phyloP scores from a whole-genome alignment of 2,888 invertebrate species.

The Diaperis boleti region DNA sequence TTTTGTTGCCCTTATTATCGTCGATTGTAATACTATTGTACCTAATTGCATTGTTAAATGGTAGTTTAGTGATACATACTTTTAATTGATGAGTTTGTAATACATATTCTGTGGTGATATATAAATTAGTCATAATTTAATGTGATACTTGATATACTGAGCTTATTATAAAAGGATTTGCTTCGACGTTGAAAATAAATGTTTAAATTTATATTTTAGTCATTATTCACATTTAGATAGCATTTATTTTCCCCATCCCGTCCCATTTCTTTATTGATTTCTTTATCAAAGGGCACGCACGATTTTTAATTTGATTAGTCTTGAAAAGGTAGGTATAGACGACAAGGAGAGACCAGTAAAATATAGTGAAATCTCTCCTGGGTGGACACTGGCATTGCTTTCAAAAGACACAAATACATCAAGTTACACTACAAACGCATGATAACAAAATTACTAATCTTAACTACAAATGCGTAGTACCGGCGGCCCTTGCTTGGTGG shows the following conservation, averaged over 20 bases:
- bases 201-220: conserved; percentile 61
- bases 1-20: conserved; percentile 19
- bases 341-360: conserved; percentile 7
- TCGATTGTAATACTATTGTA: conserved; percentile 30
- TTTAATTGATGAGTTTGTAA: conserved; percentile 20
- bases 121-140: conserved; percentile 14
- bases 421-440: too few species aligned
- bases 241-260: conserved; percentile 51
- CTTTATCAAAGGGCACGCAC: conserved; percentile 16
- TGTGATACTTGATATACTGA: conserved; percentile 26
- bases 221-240: conserved; percentile 59
- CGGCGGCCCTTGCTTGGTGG: too few species aligned
- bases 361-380: too few species aligned
- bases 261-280: conserved; percentile 37
- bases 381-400: too few species aligned
- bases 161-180: conserved; percentile 35
- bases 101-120: conserved; percentile 23
- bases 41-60: too few species aligned
- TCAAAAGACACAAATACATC: too few species aligned
- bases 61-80: conserved; percentile 33
- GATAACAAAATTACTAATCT: too few species aligned
- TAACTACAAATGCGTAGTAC: too few species aligned
- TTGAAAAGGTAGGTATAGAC: conserved; percentile 39
- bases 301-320: conserved; percentile 22
- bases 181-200: conserved; percentile 57